Conservation (phyloP, 2,113 vertebrate species). For the Apaloderma vittatum region DNA sequence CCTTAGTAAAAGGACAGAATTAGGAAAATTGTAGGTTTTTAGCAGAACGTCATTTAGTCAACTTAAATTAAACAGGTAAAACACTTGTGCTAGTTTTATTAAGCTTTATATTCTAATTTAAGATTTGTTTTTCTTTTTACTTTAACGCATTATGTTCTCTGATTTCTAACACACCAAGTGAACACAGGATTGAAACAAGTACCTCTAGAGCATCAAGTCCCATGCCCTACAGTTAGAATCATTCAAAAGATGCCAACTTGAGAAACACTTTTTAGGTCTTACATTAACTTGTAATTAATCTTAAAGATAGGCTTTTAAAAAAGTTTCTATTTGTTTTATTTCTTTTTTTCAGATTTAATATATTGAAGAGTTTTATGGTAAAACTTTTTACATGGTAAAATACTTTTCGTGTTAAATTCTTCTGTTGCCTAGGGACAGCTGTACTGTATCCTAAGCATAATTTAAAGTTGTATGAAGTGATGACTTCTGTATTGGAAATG, state of each 20-base stretch:
- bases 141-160: background rate
- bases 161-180: background rate
- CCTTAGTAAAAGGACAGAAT: background rate
- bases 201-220: background rate
- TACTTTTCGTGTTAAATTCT: background rate
- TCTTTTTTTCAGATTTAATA: background rate
- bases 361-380: background rate
- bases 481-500: background rate
- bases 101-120: background rate
- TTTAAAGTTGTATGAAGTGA: background rate
- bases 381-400: background rate
- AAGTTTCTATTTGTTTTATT: background rate
- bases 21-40: constrained; percentile 11
- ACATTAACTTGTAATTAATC: background rate
- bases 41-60: background rate
- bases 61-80: background rate
- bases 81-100: background rate
- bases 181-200: background rate
- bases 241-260: background rate
- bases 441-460: background rate
- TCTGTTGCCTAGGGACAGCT: background rate
- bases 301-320: background rate
- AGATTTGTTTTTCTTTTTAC: background rate
- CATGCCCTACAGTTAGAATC: background rate
- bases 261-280: background rate